A percentile compares a stretch with the other conserved stretches of the same genome.
Conservation (phyloP, 2,797 vertebrate species). For the Phoebastria nigripes region DNA sequence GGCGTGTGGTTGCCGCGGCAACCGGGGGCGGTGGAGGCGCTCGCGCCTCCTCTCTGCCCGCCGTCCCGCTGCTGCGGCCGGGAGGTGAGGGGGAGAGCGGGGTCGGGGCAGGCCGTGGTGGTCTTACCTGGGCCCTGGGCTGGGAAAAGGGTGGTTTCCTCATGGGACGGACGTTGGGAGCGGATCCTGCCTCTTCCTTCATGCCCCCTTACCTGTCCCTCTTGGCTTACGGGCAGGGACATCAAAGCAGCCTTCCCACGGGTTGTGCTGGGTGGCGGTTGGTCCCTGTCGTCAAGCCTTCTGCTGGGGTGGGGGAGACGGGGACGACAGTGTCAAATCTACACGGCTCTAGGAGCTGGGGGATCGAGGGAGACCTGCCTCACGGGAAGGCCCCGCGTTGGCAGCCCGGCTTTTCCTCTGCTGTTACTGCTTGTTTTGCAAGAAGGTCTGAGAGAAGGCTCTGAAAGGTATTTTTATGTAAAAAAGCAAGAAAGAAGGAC, state of each 20-base stretch:
- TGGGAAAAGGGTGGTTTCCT: neutral
- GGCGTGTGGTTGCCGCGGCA: constrained; percentile 1
- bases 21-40: neutral
- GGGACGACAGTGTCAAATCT: too few species aligned
- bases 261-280: rapidly evolving
- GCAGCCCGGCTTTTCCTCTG: neutral
- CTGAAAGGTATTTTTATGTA: neutral
- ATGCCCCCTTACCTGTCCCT: too few species aligned
- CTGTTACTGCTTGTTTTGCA: neutral
- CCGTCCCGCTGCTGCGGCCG: neutral
- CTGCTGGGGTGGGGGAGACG: neutral
- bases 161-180: neutral
- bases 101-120: neutral
- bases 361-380: neutral
- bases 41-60: neutral
- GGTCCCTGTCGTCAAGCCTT: too few species aligned
- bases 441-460: neutral
- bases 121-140: neutral
- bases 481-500: neutral
- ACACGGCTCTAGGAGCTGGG: neutral
- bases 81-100: neutral
- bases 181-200: too few species aligned
- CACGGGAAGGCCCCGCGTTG: neutral
- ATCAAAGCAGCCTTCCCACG: rapidly evolving
- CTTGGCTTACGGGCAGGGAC: neutral